Conservation (phyloP, 2,113 vertebrate genomes). For the Otolemur garnettii region DNA sequence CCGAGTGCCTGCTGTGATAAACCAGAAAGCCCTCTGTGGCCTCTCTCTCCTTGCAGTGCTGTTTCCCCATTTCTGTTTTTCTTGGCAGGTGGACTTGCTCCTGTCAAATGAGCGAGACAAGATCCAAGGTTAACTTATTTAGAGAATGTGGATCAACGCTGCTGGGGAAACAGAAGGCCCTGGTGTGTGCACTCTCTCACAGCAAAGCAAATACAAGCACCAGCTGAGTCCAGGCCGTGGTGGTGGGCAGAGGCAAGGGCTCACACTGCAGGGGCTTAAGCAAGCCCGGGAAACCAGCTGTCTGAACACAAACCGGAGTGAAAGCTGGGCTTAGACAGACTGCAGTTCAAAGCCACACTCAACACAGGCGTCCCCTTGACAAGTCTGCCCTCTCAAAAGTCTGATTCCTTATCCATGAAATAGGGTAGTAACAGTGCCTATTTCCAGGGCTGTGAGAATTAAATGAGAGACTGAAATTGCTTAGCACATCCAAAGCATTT, state of each 20-base stretch:
- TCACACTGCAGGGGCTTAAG: background rate
- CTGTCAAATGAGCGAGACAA: constrained; percentile 35
- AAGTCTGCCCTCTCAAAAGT: background rate
- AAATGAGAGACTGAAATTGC: background rate
- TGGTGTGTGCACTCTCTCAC: constrained; percentile 3
- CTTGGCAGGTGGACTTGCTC: constrained; percentile 25
- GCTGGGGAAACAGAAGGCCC: constrained; percentile 53
- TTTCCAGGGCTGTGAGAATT: background rate
- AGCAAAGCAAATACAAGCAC: constrained; percentile 59
- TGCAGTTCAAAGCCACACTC: background rate
- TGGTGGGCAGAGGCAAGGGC: background rate
- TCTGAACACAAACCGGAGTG: background rate
- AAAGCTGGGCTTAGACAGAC: background rate
- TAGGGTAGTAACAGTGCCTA: background rate
- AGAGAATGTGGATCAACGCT: constrained; percentile 23
- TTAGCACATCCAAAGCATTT: background rate
- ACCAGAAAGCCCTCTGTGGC: background rate
- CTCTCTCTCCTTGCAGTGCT: background rate
- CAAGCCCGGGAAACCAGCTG: background rate
- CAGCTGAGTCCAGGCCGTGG: background rate
- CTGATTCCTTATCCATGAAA: background rate
- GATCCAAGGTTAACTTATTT: constrained; percentile 56
- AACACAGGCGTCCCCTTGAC: background rate
- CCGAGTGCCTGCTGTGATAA: background rate
- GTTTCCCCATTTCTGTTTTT: constrained; percentile 2